phyloP scores from a whole-genome alignment of 1,140 invertebrate genomes.

The Cyclina sinensis region DNA sequence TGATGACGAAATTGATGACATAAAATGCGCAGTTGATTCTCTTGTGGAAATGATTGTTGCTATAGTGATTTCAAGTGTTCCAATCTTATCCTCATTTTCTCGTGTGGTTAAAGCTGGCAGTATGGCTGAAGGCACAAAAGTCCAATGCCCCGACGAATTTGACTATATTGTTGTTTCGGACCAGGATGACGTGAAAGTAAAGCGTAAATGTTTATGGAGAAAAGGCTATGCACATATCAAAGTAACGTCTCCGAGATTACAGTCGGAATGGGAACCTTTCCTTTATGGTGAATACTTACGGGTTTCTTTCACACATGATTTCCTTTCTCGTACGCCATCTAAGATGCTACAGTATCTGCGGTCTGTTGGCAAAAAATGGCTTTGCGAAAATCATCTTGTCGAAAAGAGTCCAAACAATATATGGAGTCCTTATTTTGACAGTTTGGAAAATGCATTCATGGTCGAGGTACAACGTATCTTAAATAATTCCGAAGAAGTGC shows the following conservation, averaged over 20 bases:
- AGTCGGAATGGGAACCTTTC: neutral
- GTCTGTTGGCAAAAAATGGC: no score
- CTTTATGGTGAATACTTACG: neutral
- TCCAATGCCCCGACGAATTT: neutral
- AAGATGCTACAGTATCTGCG: no score
- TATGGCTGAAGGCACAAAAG: neutral
- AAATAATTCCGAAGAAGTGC: neutral
- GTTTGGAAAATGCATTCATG: neutral
- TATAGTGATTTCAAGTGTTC: neutral
- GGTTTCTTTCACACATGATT: neutral
- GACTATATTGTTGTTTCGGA: neutral
- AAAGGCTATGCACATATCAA: constrained; percentile 2
- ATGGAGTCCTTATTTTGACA: neutral
- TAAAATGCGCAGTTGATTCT: neutral
- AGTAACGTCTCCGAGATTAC: neutral
- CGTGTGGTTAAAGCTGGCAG: neutral
- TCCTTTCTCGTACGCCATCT: neutral
- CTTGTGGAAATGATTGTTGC: neutral
- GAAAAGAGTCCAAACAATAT: no score
- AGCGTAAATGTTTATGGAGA: neutral
- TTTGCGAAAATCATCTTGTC: no score
- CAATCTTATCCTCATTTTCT: no score
- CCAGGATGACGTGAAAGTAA: neutral
- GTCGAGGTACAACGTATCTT: neutral
- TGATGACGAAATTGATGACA: neutral